Base-by-base conservation (phyloP, 2,888 invertebrate species). In the Protonemura montana region DNA sequence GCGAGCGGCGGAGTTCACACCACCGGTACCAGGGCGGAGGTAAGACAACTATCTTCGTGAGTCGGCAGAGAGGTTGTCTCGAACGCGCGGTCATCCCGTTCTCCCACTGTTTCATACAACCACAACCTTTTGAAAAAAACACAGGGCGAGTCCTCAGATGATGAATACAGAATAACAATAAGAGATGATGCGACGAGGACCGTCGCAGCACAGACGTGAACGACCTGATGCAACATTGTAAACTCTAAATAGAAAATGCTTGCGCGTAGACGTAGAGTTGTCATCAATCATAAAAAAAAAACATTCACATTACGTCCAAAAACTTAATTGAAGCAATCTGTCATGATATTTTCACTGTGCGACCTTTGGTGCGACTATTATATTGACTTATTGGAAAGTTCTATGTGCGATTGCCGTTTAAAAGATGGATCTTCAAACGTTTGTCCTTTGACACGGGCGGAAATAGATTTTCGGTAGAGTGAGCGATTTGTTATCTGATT, bases 151-250 rank as follows among this genome's bases (percentile, higher is more conserved):
- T 59, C 59, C 59, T 59, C 59, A 10, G 1, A 59, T 59, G 59
- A 59, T 59, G 59, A 59, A 59, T 59, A 59, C 59, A 59, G 59
- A 59, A 59, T 59, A 59, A 59, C 59, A 59, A 59, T 59, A 59
- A 59, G 59, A 59, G 59, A 59, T 21, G 59, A 59, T 16, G 13
- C 59, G 59, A 59, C 59, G 59, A 21, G 59, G 59, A 59, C 59
- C 59, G 21, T 21, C 59, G 21, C 59, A 59, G 59, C 13, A 10
- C 7, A 59, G 59, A 59, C 59, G 59, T 59, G 59, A 59, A 59
- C 59, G 59, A 59, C 59, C 59, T 59, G 16, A 21, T 59, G 59
- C 59, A 59, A 59, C 59, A 59, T 59, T 59, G 16, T 59, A 10
- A 59, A 10, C 16, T 59, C 59, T 16, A 21, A 10, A 59, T 2